Evolutionary conservation across 2,888 invertebrate genomes (phyloP), one percentile per base, ranked within the genome.

Genomic region (Cyrtodaria siliqua): DNA sequence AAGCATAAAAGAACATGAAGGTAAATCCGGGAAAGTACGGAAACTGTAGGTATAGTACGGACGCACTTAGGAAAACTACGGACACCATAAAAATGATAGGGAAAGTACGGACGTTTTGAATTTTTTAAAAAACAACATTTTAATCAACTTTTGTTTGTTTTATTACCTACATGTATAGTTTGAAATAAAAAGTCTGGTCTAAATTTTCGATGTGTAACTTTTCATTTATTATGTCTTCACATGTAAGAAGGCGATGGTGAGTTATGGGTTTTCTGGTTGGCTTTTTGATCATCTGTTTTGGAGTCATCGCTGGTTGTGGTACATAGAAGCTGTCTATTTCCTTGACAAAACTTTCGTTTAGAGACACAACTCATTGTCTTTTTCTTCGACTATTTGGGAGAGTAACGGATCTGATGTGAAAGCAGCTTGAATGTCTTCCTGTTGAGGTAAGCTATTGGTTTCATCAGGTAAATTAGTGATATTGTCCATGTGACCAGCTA

Each of bases 211-310:
- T n/a, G n/a, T n/a, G n/a, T n/a, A n/a, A n/a, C n/a, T 33, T 56
- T 33, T 56, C 27, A 16, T 56, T 26, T 20, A 56, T 56, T 20
- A 56, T 23, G 14, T 56, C 56, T 33, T 16, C 29, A 33, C 57
- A 50, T 29, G 67, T 67, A 57, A 67, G 67, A 23, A 67, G 33
- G n/a, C 67, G 67, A 50, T 67, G 67, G 16, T n/a, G 29, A 24
- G 57, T 67, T 27, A 47, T 49, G n/a, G 33, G 16, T 29, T 49
- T 62, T 9, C 24, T 62, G 20, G 26, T 18, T 38, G 27, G 47
- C n/a, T 50, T 26, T 27, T 62, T 49, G 23, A 38, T 49, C 8
- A 29, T 8, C 4, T 26, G 20, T n/a, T 50, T 44, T 29, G 62
- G n/a, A n/a, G n/a, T n/a, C n/a, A n/a, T n/a, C n/a, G n/a, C 47